Conservation (phyloP, 2,888 invertebrate genomes). For the Lordiphosa fenestrarum region DNA sequence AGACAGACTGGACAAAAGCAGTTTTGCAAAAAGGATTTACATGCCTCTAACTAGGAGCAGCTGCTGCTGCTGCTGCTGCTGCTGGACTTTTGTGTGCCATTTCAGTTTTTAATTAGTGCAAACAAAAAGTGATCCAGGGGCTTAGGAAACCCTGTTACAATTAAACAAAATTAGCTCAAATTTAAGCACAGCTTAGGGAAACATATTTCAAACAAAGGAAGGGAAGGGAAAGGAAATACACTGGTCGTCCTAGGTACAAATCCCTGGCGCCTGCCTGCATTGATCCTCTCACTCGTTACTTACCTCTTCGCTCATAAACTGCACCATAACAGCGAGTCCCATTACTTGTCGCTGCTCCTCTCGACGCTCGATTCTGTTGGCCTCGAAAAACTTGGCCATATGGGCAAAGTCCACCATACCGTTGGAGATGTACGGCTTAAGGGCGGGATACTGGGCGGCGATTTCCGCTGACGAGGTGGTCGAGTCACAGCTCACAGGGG, state of each 20-base stretch:
- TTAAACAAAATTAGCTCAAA: conserved; percentile 74
- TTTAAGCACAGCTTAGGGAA: conserved; percentile 69
- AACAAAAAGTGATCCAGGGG: conserved; percentile 51
- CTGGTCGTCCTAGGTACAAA: conserved; percentile 28
- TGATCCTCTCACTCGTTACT: conserved; percentile 76
- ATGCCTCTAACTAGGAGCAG: conserved; percentile 2
- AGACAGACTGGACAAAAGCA: conserved; percentile 18
- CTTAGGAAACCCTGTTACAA: conserved; percentile 62
- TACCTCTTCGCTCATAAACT: conserved; percentile 90
- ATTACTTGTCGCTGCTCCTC: conserved; percentile 85
- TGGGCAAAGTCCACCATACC: conserved; percentile 62
- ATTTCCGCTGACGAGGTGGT: conserved; percentile 15
- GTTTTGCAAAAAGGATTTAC: conserved; percentile 11
- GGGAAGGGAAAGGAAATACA: conserved; percentile 5
- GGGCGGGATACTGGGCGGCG: conserved; percentile 32
- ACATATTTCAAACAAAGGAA: conserved; percentile 48
- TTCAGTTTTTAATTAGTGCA: conserved; percentile 64
- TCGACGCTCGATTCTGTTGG: conserved; percentile 20
- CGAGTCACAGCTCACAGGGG: conserved; percentile 4
- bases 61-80: conserved; percentile 7
- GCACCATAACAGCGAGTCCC: conserved; percentile 91
- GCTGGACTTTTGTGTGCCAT: conserved; percentile 21
- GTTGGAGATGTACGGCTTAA: conserved; percentile 41
- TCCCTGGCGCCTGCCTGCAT: conserved; percentile 53
- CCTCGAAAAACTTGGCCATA: conserved; percentile 50